Evolutionary conservation across 2,797 vertebrate genomes (phyloP).

Genomic region (Phylloscopus collybita): DNA sequence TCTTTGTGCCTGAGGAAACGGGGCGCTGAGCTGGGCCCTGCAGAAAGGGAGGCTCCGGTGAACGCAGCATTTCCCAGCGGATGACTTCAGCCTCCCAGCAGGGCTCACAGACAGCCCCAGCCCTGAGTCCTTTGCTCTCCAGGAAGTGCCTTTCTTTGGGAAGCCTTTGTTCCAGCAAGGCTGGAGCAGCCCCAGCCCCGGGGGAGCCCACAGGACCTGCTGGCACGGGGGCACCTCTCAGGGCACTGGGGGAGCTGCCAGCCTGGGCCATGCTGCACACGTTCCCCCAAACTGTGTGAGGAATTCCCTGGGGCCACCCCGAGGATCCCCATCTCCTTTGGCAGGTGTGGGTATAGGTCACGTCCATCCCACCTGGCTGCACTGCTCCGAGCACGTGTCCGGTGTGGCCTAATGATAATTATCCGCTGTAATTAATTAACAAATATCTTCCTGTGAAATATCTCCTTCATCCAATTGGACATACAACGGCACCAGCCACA

Average conservation of each 20-base stretch:
- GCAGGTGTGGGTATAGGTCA: rapidly evolving
- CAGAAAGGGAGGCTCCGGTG: not conserved
- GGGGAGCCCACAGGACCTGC: not conserved
- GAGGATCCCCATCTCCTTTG: not conserved
- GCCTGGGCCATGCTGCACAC: not conserved
- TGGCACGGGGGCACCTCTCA: rapidly evolving
- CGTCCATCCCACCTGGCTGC: not conserved
- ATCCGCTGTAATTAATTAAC: not conserved
- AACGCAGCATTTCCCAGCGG: conserved; percentile 24
- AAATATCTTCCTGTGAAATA: not conserved
- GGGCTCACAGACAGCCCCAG: not conserved
- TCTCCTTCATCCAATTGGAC: not conserved
- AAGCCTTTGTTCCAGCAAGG: conserved; percentile 49
- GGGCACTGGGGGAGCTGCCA: not conserved
- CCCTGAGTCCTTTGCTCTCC: conserved; percentile 16
- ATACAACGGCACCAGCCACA: rapidly evolving
- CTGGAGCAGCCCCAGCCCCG: not conserved
- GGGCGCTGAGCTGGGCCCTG: not conserved
- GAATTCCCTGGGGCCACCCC: not conserved
- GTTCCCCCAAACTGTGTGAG: not conserved
- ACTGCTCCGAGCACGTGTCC: rapidly evolving
- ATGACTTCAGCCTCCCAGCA: conserved; percentile 38
- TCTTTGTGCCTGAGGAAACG: not conserved
- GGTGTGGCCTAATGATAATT: not conserved
- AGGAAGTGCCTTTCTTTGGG: conserved; percentile 55